Conservation (phyloP, 2,113 vertebrate genomes). For the Octodon degus region DNA sequence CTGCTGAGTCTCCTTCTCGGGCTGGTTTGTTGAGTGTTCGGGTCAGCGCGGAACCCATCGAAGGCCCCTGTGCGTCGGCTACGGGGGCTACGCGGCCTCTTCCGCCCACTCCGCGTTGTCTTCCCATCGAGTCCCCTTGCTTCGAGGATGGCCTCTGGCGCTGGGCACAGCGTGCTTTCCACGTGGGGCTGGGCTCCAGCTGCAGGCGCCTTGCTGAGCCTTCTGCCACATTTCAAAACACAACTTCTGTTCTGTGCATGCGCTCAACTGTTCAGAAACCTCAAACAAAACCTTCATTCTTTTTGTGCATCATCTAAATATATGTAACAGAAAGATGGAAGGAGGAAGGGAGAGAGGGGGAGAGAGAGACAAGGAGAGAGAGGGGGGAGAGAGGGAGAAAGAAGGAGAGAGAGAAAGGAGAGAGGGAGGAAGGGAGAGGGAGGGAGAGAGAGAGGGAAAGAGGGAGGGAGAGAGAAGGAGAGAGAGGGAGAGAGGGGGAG, state of each 20-base stretch:
- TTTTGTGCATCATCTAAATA: background rate
- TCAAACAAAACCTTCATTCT: background rate
- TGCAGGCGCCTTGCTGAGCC: background rate
- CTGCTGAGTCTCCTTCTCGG: background rate
- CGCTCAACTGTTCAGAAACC: background rate
- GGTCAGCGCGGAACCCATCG: background rate
- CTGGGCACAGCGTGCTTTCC: too few relatives aligned
- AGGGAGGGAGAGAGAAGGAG: too few relatives aligned
- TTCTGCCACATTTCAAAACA: background rate
- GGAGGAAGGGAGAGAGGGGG: too few relatives aligned
- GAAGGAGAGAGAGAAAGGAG: too few relatives aligned
- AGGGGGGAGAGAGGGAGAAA: background rate
- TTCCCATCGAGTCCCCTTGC: background rate
- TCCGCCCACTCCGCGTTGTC: background rate
- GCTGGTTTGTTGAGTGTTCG: background rate
- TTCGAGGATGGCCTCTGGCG: background rate
- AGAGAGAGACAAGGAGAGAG: too few relatives aligned
- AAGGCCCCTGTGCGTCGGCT: background rate
- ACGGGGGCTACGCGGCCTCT: background rate
- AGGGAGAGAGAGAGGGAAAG: background rate
- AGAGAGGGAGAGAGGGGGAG: too few relatives aligned
- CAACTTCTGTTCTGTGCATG: background rate
- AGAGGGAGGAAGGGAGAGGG: too few relatives aligned
- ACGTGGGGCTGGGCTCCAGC: background rate
- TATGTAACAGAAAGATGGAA: background rate